These are phyloP conservation scores for Diadromus collaris DNA, from an alignment of 2,888 invertebrate genomes.

Conservation along the genomic window DNA sequence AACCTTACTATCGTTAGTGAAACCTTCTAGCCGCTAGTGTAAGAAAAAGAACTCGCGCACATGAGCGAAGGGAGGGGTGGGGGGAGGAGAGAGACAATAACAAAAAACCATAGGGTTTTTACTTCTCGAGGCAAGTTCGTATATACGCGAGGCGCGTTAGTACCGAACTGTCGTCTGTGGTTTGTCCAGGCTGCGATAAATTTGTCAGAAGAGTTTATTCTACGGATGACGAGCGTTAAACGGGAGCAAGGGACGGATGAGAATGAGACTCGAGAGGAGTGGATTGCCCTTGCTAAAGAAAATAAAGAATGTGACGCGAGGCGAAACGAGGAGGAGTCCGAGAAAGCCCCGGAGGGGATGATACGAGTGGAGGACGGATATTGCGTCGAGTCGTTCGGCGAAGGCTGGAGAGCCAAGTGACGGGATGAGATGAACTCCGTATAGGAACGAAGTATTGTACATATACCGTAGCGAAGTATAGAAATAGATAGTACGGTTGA, in stretches of 20 bases:
- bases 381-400: slow-evolving; percentile 43
- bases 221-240: slow-evolving; percentile 45
- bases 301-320: slow-evolving; percentile 45
- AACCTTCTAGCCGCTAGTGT: not conserved
- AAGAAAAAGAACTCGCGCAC: not conserved
- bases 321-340: slow-evolving; percentile 47
- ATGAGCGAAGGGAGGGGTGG: no score
- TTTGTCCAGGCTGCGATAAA: slow-evolving; percentile 17
- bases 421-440: slow-evolving; percentile 42
- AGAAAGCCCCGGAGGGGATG: slow-evolving; percentile 41
- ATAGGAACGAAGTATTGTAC: slow-evolving; percentile 6
- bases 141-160: not conserved
- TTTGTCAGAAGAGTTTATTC: slow-evolving; percentile 39
- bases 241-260: slow-evolving; percentile 4
- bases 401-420: slow-evolving; percentile 31
- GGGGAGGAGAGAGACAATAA: not conserved
- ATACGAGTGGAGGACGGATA: slow-evolving; percentile 51
- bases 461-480: slow-evolving; percentile 16
- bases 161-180: not conserved
- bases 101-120: slow-evolving; percentile 6
- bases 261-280: slow-evolving; percentile 19
- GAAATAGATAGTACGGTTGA: slow-evolving; percentile 9
- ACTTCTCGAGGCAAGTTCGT: not conserved
- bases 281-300: slow-evolving; percentile 21
- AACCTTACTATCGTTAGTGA: no score